phyloP scores from a whole-genome alignment of 2,888 invertebrate species.

The Trissolcus japonicus region DNA sequence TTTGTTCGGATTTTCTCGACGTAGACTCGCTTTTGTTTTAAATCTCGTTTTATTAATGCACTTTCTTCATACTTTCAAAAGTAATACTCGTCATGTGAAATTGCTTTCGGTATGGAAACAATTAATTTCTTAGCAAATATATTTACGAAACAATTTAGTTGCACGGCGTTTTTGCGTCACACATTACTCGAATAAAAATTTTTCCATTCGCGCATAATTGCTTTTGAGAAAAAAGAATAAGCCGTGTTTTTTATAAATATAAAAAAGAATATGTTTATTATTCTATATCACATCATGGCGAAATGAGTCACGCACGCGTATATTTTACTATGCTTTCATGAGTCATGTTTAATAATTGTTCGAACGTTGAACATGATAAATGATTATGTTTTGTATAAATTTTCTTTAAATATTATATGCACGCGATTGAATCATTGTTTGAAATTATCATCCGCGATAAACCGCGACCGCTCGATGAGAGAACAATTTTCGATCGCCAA shows the following conservation, averaged over 20 bases:
- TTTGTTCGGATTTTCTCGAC: no score
- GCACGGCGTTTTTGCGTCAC: conserved; percentile 1
- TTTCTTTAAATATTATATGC: conserved; percentile 42
- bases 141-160: conserved; percentile 26
- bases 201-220: conserved; percentile 35
- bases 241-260: conserved; percentile 17
- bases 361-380: conserved; percentile 48
- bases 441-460: conserved; percentile 27
- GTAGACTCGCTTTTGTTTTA: not conserved
- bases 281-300: conserved; percentile 44
- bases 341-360: conserved; percentile 50
- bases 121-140: conserved; percentile 25
- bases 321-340: conserved; percentile 37
- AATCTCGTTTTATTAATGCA: not conserved
- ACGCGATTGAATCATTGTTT: conserved; percentile 49
- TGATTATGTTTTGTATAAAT: conserved; percentile 49
- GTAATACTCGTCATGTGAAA: conserved; percentile 11
- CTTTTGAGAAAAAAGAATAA: conserved; percentile 26
- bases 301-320: conserved; percentile 29
- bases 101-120: conserved; percentile 14
- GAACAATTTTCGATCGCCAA: conserved; percentile 5
- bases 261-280: conserved; percentile 45
- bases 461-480: conserved; percentile 1
- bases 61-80: no score
- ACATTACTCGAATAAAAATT: conserved; percentile 26